phyloP scores from a whole-genome alignment of 2,113 vertebrate genomes.

The Xenopus tropicalis region DNA sequence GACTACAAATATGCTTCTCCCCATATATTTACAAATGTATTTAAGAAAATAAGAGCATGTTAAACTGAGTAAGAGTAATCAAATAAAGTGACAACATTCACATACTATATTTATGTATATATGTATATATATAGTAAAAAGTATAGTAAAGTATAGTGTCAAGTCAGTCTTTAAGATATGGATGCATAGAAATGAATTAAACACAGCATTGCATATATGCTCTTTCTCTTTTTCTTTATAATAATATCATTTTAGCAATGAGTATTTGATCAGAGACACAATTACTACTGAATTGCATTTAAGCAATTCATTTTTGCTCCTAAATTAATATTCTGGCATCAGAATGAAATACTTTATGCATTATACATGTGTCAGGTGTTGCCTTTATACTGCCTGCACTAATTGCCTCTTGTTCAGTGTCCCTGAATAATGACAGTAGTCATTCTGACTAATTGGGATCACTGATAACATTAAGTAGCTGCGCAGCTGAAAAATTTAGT shows the following conservation, averaged over 20 bases:
- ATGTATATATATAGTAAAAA: no score
- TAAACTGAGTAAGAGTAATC: no score
- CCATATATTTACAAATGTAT: no score
- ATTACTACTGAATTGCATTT: background rate
- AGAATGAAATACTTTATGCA: constrained; percentile 13
- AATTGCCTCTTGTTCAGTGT: constrained; percentile 42
- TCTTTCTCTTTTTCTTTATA: no score
- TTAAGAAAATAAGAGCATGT: no score
- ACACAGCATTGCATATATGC: no score
- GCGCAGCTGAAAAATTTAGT: constrained; percentile 37
- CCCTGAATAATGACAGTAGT: constrained; percentile 37
- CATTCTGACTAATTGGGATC: constrained; percentile 56
- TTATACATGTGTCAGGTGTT: constrained; percentile 41
- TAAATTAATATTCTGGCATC: constrained; percentile 16
- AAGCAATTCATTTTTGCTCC: background rate
- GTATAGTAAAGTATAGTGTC: no score
- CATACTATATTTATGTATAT: no score
- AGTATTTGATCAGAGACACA: background rate
- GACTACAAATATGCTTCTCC: no score
- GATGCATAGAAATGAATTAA: no score
- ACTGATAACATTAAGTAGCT: constrained; percentile 44
- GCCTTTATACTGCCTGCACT: constrained; percentile 26
- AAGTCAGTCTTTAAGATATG: no score
- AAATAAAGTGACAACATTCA: no score
- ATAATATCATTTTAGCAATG: background rate